Evolutionary conservation across 2,113 vertebrate genomes (phyloP).

Genomic region (Ivindomyrus marchei): DNA sequence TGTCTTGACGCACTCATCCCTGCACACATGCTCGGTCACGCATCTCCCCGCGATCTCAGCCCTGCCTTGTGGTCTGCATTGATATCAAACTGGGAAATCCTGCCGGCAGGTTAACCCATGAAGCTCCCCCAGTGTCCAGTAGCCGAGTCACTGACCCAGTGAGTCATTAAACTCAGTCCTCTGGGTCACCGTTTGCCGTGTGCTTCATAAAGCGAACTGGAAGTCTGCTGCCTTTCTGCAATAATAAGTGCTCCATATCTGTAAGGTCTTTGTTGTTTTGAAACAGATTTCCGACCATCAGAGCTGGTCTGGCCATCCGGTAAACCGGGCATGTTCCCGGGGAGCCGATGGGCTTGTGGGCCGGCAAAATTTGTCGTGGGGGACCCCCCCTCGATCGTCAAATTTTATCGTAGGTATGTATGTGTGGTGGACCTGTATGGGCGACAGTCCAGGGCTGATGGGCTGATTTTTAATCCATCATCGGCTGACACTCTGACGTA

Average conservation of each 20-base stretch:
- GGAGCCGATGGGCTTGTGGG: not conserved
- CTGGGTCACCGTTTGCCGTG: no score
- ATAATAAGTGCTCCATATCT: not conserved
- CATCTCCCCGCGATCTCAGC: not conserved
- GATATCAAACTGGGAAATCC: not conserved
- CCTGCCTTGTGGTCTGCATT: not conserved
- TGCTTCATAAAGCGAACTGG: no score
- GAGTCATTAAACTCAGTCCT: not conserved
- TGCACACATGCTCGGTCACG: not conserved
- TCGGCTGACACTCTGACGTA: not conserved
- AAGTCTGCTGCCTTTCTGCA: not conserved
- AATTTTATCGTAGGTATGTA: not conserved
- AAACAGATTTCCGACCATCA: conserved; percentile 4
- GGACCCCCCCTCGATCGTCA: not conserved
- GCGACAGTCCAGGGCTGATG: not conserved
- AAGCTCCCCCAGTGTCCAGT: not conserved
- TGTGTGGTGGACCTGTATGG: not conserved
- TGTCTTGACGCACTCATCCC: not conserved
- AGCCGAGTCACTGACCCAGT: not conserved
- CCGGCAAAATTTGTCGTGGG: not conserved
- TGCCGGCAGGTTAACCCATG: not conserved
- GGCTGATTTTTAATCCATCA: not conserved
- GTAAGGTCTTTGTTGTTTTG: not conserved
- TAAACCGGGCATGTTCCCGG: not conserved
- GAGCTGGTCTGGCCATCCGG: not conserved